These are phyloP conservation scores for Scaptomyza parva DNA, from an alignment of 2,888 invertebrate genomes.

Conservation along the genomic window DNA sequence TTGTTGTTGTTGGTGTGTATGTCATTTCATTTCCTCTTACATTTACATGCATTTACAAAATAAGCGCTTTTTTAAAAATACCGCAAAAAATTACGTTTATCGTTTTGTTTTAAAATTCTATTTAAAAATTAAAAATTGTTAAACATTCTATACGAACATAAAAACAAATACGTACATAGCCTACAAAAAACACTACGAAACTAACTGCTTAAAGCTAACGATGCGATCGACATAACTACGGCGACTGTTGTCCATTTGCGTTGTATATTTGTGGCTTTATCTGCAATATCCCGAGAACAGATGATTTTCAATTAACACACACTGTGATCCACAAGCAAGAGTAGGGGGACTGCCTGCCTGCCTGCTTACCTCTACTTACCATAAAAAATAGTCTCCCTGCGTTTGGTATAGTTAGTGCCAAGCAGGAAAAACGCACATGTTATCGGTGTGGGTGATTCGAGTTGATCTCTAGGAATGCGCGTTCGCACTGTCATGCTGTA, in stretches of 20 bases:
- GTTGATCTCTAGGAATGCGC: constrained; percentile 83
- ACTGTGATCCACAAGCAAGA: not conserved
- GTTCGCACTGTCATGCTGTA: constrained; percentile 84
- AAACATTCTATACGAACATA: constrained; percentile 73
- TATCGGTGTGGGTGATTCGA: constrained; percentile 85
- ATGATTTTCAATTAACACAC: constrained; percentile 8
- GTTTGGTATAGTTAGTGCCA: constrained; percentile 85
- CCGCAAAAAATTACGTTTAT: constrained; percentile 84
- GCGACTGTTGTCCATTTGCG: constrained; percentile 85
- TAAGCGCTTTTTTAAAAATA: constrained; percentile 85
- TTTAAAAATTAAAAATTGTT: constrained; percentile 70
- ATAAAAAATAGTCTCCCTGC: constrained; percentile 85
- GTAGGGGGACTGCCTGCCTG: constrained; percentile 6
- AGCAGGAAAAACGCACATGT: constrained; percentile 85
- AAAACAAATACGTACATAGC: constrained; percentile 78
- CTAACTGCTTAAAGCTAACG: constrained; percentile 85
- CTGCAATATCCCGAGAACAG: constrained; percentile 44
- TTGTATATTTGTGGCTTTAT: constrained; percentile 85
- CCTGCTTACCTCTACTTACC: constrained; percentile 84
- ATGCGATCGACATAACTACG: constrained; percentile 85
- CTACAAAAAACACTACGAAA: constrained; percentile 80
- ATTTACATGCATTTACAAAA: constrained; percentile 85
- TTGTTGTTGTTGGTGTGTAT: constrained; percentile 44
- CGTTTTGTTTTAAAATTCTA: constrained; percentile 81
- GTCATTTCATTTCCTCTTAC: constrained; percentile 74